Evolutionary conservation across 2,113 vertebrate genomes (phyloP), one percentile per base, ranked within the genome.

Genomic region (Alosa alosa): DNA sequence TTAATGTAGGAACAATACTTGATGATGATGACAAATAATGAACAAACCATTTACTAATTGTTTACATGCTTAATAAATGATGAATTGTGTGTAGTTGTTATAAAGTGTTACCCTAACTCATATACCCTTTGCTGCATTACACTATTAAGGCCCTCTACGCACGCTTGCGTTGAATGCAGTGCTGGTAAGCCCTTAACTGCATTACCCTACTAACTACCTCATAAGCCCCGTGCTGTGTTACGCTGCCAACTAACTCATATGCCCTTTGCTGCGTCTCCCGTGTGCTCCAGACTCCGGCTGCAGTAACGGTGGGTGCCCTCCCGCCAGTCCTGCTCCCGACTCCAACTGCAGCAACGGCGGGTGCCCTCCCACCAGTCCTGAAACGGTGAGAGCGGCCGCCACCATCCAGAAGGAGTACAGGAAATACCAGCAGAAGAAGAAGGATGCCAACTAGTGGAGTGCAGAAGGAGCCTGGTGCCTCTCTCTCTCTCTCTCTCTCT

Each of bases 321-420:
- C 89, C 1, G 9, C 25, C 22, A 91, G 92, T 88, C 91, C 91
- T 10, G 92, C 31, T 31, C 31, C 31, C 31, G 31, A 47, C 46
- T 93, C 93, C 84, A 90, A 86, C 3, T 68, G 87, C 87, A 91
- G 86, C 18, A 94, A 94, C 36, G 92, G 93, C 41, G 88, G 81
- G 82, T 60, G 84, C 11, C 41, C 44, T 41, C 83, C 89, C 1
- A 6, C 25, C 22, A 91, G 92, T 88, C 91, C 91, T 10, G 92
- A 93, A 25, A 87, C 90, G 0, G 95, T 96, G 83, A 94, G 91
- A 90, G 96, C 96, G 0, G 96, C 96, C 0, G n/a, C 95, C 75
- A 96, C 96, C 86, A 97, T 97, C 90, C 96, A 97, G 93, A 94
- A 89, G 75, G 96, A 96, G 85, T 96, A 94, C 92, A 94, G 95